phyloP scores from a whole-genome alignment of 2,888 invertebrate species.

The Schizotus pectinicornis region DNA sequence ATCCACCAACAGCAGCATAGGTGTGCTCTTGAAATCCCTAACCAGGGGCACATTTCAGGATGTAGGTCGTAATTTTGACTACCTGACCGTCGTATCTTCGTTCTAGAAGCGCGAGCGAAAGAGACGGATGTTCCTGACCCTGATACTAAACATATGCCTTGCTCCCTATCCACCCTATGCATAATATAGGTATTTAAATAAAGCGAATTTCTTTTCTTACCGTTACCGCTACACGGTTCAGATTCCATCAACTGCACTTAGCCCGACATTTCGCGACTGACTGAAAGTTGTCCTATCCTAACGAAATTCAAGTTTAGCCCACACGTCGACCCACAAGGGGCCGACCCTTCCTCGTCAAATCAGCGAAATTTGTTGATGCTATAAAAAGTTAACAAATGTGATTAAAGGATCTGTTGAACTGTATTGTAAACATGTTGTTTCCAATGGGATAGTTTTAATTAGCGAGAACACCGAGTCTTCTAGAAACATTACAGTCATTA shows the following conservation, averaged over 20 bases:
- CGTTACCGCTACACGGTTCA: neutral
- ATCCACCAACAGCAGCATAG: too few relatives aligned
- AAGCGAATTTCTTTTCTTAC: neutral
- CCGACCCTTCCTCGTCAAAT: neutral
- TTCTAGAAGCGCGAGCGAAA: too few relatives aligned
- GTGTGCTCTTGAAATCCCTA: neutral
- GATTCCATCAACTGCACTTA: neutral
- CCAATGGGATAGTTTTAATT: slow-evolving; percentile 7
- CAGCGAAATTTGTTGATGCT: too few relatives aligned
- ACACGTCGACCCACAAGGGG: slow-evolving; percentile 1
- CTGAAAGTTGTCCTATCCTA: neutral
- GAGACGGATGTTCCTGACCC: too few relatives aligned
- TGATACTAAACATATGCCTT: too few relatives aligned
- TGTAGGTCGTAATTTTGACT: slow-evolving; percentile 4
- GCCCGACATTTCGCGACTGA: slow-evolving; percentile 1
- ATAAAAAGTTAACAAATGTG: slow-evolving; percentile 1
- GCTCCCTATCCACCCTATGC: too few relatives aligned
- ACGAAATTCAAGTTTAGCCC: slow-evolving; percentile 1
- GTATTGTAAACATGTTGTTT: neutral
- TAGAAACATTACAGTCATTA: slow-evolving; percentile 16
- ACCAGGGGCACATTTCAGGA: neutral
- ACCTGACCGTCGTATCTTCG: neutral
- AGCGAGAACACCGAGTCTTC: neutral
- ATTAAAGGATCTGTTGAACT: neutral
- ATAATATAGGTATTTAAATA: neutral